A percentile compares a stretch with the other conserved stretches of the same genome.
Conservation (phyloP, 2,888 invertebrate genomes). For the Digitonthophagus gazella region DNA sequence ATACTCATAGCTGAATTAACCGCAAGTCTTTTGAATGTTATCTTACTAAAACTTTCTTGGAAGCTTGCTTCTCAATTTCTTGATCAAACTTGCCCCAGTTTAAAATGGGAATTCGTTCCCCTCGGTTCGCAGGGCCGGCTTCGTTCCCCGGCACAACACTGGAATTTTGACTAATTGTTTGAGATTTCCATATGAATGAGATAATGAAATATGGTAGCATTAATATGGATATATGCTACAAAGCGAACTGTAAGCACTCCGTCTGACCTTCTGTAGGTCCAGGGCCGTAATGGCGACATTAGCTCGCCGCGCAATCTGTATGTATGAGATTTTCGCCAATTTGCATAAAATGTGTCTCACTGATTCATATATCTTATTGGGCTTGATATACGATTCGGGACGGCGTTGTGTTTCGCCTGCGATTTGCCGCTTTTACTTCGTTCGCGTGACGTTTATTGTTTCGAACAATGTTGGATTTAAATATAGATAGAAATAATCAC, state of each 20-base stretch:
- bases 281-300: slow-evolving; percentile 37
- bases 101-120: slow-evolving; percentile 25
- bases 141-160: slow-evolving; percentile 28
- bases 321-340: slow-evolving; percentile 54
- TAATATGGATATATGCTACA: slow-evolving; percentile 68
- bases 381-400: slow-evolving; percentile 46
- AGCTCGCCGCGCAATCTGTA: slow-evolving; percentile 48
- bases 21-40: too few species aligned
- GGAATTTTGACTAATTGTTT: slow-evolving; percentile 59
- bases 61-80: too few species aligned
- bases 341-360: slow-evolving; percentile 55
- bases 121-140: background rate
- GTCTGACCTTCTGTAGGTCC: slow-evolving; percentile 33
- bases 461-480: background rate
- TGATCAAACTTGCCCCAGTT: slow-evolving; percentile 8
- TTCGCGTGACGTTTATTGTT: background rate
- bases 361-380: slow-evolving; percentile 53
- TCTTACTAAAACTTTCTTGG: too few species aligned
- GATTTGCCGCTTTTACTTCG: background rate
- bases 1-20: too few species aligned
- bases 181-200: slow-evolving; percentile 82
- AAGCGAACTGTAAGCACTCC: slow-evolving; percentile 51
- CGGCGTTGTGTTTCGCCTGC: slow-evolving; percentile 17
- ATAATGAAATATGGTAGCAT: slow-evolving; percentile 77
- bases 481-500: too few species aligned